Conservation (phyloP, 2,888 invertebrate species). For the Bellardia bayeri region DNA sequence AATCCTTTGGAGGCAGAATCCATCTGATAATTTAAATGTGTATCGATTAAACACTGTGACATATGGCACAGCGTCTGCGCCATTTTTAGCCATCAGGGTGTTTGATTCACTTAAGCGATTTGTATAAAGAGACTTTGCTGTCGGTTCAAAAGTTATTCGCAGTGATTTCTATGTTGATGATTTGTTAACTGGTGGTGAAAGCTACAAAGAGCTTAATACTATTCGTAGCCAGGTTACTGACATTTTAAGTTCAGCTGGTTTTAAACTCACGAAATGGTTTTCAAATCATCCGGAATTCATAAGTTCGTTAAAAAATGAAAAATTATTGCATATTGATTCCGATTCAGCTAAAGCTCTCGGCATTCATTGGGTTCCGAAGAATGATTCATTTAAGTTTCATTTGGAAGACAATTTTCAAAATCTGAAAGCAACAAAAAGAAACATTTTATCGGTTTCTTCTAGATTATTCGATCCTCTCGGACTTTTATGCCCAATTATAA, state of each 20-base stretch:
- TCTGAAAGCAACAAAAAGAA: too few relatives aligned
- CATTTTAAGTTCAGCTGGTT: background rate
- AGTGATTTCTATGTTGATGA: background rate
- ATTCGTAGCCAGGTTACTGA: too few relatives aligned
- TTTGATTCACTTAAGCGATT: background rate
- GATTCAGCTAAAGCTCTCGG: background rate
- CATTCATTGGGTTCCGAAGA: background rate
- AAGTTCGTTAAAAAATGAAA: background rate
- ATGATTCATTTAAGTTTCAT: slow-evolving; percentile 6
- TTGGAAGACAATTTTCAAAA: background rate
- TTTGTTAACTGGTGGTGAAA: background rate
- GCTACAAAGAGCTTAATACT: too few relatives aligned
- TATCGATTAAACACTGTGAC: too few relatives aligned
- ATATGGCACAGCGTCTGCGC: too few relatives aligned
- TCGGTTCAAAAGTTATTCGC: background rate
- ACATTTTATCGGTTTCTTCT: background rate
- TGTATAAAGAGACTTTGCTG: background rate
- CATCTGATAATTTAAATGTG: background rate
- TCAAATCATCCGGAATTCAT: background rate
- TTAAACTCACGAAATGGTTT: background rate
- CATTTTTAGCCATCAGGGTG: background rate
- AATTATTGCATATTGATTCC: background rate
- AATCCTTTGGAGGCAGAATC: background rate
- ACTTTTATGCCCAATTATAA: too few relatives aligned
- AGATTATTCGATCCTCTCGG: background rate